These are phyloP conservation scores for Dendrocopos noguchii DNA, from an alignment of 2,113 vertebrate species.

Conservation along the genomic window DNA sequence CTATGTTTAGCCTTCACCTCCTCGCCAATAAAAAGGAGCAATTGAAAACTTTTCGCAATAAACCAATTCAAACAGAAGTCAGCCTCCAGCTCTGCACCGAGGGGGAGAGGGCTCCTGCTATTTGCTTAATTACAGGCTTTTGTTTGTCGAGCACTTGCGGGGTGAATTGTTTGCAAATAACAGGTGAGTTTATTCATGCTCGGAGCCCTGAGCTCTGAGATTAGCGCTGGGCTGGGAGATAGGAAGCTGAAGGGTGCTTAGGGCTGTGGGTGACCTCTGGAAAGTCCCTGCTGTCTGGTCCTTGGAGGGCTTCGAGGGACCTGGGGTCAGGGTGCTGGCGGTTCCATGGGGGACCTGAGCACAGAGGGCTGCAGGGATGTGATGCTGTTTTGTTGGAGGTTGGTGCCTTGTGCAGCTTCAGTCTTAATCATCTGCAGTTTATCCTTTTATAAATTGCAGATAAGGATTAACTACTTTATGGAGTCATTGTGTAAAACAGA, in stretches of 20 bases:
- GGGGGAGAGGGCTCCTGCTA: background rate
- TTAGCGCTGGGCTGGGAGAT: constrained; percentile 21
- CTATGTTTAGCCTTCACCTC: constrained; percentile 5
- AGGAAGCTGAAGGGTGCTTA: constrained; percentile 1
- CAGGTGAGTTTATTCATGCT: constrained; percentile 50
- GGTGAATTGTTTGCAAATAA: constrained; percentile 60
- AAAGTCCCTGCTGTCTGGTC: background rate
- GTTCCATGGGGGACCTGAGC: background rate
- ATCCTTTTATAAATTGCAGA: constrained; percentile 1
- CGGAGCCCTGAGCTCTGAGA: background rate
- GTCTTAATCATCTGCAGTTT: background rate
- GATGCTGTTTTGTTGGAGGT: background rate
- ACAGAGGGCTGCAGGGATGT: background rate
- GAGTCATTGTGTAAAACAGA: background rate
- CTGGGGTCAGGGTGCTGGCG: background rate
- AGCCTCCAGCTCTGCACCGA: background rate
- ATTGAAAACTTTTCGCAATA: constrained; percentile 34
- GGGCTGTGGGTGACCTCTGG: background rate
- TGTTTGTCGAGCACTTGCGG: constrained; percentile 52
- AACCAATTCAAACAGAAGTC: constrained; percentile 34
- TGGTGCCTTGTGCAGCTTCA: background rate
- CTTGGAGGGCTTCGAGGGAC: accelerated
- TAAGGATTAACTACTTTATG: constrained; percentile 35
- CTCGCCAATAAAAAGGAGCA: constrained; percentile 28
- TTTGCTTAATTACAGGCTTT: constrained; percentile 34